These are phyloP conservation scores for Rhagonycha lutea DNA, from an alignment of 2,888 invertebrate species.

Conservation along the genomic window DNA sequence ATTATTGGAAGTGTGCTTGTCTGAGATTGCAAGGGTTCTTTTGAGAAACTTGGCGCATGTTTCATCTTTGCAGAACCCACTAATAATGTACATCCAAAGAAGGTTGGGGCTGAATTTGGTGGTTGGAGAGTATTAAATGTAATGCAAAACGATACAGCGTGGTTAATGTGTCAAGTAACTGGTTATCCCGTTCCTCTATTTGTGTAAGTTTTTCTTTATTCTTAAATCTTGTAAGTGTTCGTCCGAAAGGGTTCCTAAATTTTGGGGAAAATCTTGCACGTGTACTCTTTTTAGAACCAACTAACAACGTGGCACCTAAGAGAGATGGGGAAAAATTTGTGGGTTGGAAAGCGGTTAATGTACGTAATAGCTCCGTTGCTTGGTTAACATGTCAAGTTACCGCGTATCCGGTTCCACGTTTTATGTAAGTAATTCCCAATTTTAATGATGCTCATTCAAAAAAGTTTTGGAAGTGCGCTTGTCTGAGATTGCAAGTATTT, in stretches of 20 bases:
- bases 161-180: constrained; percentile 67
- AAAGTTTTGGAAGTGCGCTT: not conserved
- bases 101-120: constrained; percentile 61
- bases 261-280: not conserved
- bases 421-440: not conserved
- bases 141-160: constrained; percentile 58
- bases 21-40: not conserved
- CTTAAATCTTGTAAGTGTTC: constrained; percentile 20
- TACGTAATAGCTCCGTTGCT: constrained; percentile 57
- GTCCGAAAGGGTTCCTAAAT: not conserved
- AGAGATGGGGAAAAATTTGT: constrained; percentile 58
- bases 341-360: constrained; percentile 62
- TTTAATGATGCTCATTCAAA: not conserved
- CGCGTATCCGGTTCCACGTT: constrained; percentile 66
- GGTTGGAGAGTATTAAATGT: constrained; percentile 67
- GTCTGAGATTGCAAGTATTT: not conserved
- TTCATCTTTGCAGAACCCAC: constrained; percentile 56
- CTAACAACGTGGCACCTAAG: constrained; percentile 64
- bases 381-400: constrained; percentile 72
- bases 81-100: constrained; percentile 67
- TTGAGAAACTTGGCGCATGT: not conserved
- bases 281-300: constrained; percentile 57
- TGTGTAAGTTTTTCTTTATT: constrained; percentile 50
- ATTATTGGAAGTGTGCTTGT: not conserved
- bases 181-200: constrained; percentile 61